Percentiles rank a stretch among this genome's conserved stretches.
These are phyloP conservation scores for Oreamnos americanus DNA, from an alignment of 2,113 vertebrate genomes.

Conservation along the genomic window DNA sequence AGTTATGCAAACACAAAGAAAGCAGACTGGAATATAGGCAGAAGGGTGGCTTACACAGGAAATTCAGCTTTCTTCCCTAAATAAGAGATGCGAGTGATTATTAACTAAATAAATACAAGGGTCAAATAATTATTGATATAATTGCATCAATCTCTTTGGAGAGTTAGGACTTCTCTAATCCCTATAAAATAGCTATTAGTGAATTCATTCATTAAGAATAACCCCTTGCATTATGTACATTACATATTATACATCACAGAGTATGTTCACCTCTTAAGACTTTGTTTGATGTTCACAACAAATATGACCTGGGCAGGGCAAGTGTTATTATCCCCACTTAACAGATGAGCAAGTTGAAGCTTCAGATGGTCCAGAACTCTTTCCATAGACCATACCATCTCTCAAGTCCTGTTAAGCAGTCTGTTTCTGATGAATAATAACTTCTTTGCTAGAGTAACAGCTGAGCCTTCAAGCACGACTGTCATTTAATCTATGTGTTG, in stretches of 20 bases:
- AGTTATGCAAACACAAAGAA: conserved; percentile 38
- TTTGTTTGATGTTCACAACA: neutral
- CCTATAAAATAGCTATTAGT: neutral
- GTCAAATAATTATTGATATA: neutral
- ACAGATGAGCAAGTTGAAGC: neutral
- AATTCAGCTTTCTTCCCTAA: neutral
- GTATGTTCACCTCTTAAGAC: neutral
- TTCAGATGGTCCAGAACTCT: neutral
- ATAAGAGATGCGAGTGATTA: neutral
- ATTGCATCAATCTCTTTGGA: neutral
- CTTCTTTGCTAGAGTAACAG: neutral
- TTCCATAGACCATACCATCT: neutral
- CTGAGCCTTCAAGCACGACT: neutral
- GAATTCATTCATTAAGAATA: conserved; percentile 8
- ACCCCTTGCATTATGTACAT: neutral
- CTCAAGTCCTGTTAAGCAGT: neutral
- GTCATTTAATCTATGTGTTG: neutral
- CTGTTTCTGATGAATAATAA: neutral
- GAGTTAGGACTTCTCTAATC: neutral
- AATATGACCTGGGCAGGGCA: neutral
- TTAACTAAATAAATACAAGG: conserved; percentile 26
- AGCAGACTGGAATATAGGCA: neutral
- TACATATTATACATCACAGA: neutral
- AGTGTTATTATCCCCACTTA: neutral
- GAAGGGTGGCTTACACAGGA: neutral